Evolutionary conservation across 2,113 vertebrate species (phyloP).

Genomic region (Physeter macrocephalus): DNA sequence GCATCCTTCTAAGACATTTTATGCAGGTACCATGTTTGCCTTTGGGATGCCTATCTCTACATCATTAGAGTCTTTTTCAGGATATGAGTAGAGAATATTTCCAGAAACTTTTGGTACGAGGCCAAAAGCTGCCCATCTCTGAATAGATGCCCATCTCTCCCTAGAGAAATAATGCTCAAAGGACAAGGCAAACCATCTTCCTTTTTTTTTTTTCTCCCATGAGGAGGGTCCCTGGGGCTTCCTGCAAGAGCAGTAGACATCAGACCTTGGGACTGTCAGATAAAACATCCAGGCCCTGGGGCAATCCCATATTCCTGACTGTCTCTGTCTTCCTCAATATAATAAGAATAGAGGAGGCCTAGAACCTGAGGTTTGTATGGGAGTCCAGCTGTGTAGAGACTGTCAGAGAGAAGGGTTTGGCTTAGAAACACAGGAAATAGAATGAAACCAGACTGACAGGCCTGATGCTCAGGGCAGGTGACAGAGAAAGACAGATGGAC

Average conservation of each 20-base stretch:
- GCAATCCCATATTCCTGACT: not conserved
- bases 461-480: not conserved
- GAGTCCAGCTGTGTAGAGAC: not conserved
- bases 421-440: not conserved
- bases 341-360: not conserved
- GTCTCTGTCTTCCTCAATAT: not conserved
- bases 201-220: not conserved
- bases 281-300: not conserved
- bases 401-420: not conserved
- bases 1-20: not conserved
- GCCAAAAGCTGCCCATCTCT: not conserved
- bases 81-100: not conserved
- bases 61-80: not conserved
- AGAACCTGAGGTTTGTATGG: not conserved
- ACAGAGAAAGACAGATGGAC: not conserved
- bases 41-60: not conserved
- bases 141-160: not conserved
- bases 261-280: not conserved
- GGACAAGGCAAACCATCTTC: not conserved
- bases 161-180: not conserved
- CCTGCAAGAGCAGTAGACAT: not conserved
- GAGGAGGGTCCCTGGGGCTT: not conserved
- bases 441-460: not conserved
- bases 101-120: not conserved
- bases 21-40: not conserved